Evolutionary conservation across 2,113 vertebrate species (phyloP).

Genomic region (Nycticryphes semicollaris): DNA sequence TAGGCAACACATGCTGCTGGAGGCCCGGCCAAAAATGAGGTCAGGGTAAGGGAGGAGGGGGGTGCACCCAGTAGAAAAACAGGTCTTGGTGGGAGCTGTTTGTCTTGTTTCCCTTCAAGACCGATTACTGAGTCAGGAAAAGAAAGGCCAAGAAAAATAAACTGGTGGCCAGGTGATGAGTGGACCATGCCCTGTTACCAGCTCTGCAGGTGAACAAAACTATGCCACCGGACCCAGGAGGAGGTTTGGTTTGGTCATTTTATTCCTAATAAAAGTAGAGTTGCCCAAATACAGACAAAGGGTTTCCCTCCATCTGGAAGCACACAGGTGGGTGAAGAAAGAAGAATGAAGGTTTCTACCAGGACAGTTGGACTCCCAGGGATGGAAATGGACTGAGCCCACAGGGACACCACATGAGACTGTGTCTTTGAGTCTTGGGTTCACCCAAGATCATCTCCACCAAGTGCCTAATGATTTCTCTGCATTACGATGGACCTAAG

Average conservation of each 20-base stretch:
- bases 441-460: background rate
- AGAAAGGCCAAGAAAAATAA: background rate
- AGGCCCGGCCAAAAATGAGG: background rate
- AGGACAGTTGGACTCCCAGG: background rate
- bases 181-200: background rate
- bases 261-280: background rate
- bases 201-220: background rate
- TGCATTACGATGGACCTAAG: background rate
- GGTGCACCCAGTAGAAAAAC: background rate
- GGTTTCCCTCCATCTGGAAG: background rate
- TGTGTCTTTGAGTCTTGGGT: background rate
- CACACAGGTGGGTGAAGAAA: background rate
- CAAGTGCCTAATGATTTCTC: background rate
- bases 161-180: background rate
- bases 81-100: background rate
- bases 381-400: background rate
- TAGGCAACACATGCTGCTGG: background rate
- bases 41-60: background rate
- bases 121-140: background rate
- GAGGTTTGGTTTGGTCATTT: background rate
- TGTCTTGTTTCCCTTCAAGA: background rate
- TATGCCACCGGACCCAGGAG: rapidly evolving
- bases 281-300: background rate
- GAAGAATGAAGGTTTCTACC: background rate
- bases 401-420: rapidly evolving